Evolutionary conservation across 2,113 vertebrate species (phyloP).

Genomic region (Prochilodus magdalenae): DNA sequence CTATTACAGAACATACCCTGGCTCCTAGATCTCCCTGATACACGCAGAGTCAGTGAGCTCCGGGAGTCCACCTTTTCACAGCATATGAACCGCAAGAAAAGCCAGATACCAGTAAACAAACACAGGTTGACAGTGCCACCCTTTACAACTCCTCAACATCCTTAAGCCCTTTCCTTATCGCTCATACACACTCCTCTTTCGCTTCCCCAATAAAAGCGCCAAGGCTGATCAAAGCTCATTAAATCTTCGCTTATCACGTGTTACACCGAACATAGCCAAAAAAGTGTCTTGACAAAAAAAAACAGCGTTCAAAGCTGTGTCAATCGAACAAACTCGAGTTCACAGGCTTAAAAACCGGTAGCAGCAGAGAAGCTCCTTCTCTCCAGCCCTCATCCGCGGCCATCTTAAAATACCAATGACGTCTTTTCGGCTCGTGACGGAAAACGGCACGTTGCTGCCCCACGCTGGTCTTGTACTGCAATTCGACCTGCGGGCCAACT

Average conservation of each 20-base stretch:
- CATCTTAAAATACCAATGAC: constrained; percentile 22
- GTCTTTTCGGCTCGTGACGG: neutral
- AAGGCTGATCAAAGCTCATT: neutral
- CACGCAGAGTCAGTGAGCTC: neutral
- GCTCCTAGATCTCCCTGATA: too few relatives aligned
- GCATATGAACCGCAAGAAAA: neutral
- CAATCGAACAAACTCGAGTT: too few relatives aligned
- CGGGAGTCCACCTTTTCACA: neutral
- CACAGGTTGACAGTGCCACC: neutral
- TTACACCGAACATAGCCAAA: neutral
- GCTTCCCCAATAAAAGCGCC: neutral
- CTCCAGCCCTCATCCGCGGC: neutral
- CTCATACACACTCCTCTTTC: neutral
- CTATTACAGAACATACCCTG: neutral
- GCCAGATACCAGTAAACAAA: neutral
- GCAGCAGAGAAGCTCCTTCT: neutral
- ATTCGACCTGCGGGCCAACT: neutral
- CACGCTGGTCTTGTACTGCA: neutral
- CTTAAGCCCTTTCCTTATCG: neutral
- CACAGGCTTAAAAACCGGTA: neutral
- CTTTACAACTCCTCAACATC: neutral
- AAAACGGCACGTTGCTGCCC: neutral
- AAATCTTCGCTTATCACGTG: neutral
- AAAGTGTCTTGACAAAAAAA: neutral
- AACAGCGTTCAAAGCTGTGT: neutral